Conservation (phyloP, 2,113 vertebrate genomes). For the Crotalus tigris region DNA sequence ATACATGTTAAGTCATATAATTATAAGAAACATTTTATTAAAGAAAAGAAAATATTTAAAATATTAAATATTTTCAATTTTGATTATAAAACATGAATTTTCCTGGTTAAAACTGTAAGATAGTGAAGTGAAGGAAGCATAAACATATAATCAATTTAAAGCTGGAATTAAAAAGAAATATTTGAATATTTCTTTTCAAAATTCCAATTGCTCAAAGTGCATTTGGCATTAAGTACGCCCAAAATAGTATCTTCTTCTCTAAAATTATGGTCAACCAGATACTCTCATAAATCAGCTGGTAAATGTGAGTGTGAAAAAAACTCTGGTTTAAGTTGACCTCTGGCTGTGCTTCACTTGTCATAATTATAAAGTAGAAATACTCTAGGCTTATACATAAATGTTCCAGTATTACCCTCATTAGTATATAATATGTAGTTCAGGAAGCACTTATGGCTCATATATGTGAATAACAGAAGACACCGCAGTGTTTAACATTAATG, state of each 20-base stretch:
- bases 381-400: slow-evolving; percentile 58
- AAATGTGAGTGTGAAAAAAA: slow-evolving; percentile 62
- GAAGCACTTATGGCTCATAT: slow-evolving; percentile 54
- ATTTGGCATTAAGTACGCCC: slow-evolving; percentile 37
- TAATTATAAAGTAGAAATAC: slow-evolving; percentile 64
- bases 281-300: slow-evolving; percentile 50
- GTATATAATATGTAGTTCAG: slow-evolving; percentile 50
- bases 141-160: background rate
- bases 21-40: background rate
- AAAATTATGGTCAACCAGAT: slow-evolving; percentile 46
- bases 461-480: slow-evolving; percentile 52
- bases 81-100: background rate
- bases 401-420: slow-evolving; percentile 56
- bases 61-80: background rate
- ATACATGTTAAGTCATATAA: background rate
- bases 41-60: background rate
- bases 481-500: slow-evolving; percentile 45
- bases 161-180: background rate
- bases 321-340: slow-evolving; percentile 62
- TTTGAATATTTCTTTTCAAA: background rate
- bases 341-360: slow-evolving; percentile 69
- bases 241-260: slow-evolving; percentile 14
- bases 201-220: background rate
- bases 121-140: background rate
- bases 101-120: background rate